Base-by-base conservation (phyloP, 2,888 invertebrate genomes). In the Dilophus febrilis region DNA sequence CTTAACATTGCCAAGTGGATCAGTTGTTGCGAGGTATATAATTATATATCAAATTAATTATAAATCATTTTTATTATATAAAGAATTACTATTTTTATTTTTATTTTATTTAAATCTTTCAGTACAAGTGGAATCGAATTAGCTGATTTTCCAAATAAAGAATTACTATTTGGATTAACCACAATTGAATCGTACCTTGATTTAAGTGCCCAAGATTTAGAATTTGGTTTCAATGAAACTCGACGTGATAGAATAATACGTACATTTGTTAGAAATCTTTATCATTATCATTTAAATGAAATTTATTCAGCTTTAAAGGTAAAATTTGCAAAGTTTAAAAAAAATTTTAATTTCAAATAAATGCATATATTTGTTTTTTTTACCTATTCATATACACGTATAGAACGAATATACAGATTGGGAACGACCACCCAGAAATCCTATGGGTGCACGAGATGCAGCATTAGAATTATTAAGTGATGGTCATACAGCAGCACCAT, bases 401-500 rank as follows among this genome's bases (percentile, higher is more conserved):
- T 70, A 82, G 63, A 92, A 94, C 61, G 91, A 94, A 63, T 95
- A 95, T 64, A 92, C 91, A 43, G 91, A 94, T 62, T 94, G 94
- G 92, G 88, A 85, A 61, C 74, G 79, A 51, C 82, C 85, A 3
- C 79, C 85, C 49, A 80, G 86, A 53, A 85, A 84, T 60, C 84
- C 87, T 46, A 70, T 82, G 55, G 82, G 80, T 58, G 85, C 86
- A 47, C 77, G 85, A 53, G 91, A 82, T 58, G 85, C 78, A 40
- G 77, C 87, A 17, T 67, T 90, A 45, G 83, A 85, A 59, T 78
- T 91, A 44, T 66, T 94, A 40, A 87, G 91, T 53, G 94, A 94
- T 57, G 91, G 90, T 1, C 83, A 92, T 50, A 85, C 86, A 39
- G 86, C 85, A 1, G 84, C 92, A 10, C 90, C 90, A 13, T 63